Percentiles rank a stretch among this genome's conserved stretches.
These are phyloP conservation scores for Cynodonichthys magdalenae DNA, from an alignment of 2,797 vertebrate species.

Conservation along the genomic window DNA sequence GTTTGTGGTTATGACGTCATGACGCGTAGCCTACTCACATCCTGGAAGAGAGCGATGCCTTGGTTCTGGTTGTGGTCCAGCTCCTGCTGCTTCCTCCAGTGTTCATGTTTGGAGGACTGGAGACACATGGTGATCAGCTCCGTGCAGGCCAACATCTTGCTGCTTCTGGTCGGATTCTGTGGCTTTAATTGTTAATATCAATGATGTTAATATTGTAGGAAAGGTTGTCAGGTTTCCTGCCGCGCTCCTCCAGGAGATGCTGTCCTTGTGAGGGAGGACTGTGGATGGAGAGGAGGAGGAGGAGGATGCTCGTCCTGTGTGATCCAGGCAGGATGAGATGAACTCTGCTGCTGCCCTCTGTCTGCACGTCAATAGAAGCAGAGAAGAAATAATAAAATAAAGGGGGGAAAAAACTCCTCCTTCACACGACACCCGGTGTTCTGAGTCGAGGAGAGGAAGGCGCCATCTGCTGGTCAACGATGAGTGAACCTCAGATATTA, in stretches of 20 bases:
- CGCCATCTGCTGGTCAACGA: conserved; percentile 57
- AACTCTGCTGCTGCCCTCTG: conserved; percentile 39
- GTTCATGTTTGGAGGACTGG: conserved; percentile 80
- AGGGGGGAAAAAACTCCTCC: conserved; percentile 49
- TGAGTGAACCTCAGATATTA: no score
- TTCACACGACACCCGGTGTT: conserved; percentile 25
- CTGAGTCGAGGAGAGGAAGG: conserved; percentile 24
- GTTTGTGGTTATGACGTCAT: background rate
- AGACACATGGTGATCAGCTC: conserved; percentile 89
- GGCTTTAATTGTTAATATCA: no score
- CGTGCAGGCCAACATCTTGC: conserved; percentile 84
- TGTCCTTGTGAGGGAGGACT: conserved; percentile 44
- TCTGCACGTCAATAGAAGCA: conserved; percentile 24
- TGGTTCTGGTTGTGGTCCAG: conserved; percentile 72
- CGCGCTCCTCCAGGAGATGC: conserved; percentile 5
- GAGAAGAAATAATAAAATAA: background rate
- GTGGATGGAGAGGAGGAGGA: conserved; percentile 16
- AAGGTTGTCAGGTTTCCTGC: background rate
- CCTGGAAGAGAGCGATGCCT: conserved; percentile 82
- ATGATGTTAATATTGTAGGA: background rate
- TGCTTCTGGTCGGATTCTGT: conserved; percentile 16
- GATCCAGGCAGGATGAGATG: conserved; percentile 46
- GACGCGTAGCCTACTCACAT: conserved; percentile 83
- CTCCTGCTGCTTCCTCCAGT: conserved; percentile 65
- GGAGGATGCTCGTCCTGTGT: conserved; percentile 35